Evolutionary conservation across 2,888 invertebrate species (phyloP), one percentile per base, ranked within the genome.

Genomic region (Drosophila meridiana): DNA sequence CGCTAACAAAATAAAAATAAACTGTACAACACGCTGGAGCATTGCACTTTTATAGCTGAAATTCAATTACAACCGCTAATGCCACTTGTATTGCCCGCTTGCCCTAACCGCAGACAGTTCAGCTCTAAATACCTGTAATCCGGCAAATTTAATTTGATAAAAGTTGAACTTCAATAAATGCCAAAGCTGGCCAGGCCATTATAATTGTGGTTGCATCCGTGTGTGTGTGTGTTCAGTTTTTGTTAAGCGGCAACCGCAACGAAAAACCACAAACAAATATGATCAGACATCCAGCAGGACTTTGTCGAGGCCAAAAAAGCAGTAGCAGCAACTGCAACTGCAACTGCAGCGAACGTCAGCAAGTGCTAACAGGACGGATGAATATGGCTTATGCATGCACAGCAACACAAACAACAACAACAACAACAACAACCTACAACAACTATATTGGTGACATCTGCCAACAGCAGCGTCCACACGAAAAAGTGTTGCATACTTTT

Each of bases 61-160:
- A 82, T 87, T 87, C 89, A 87, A 87, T 89, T 90, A 89, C 79
- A 88, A 90, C 91, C 89, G 75, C 89, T 90, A 88, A 89, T 89
- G 83, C 89, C 87, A 89, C 78, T 87, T 88, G 89, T 78, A 83
- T 81, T 81, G 81, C 73, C 73, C 73, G 55, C 63, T 59, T 61
- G 53, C 45, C 50, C 53, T 59, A 75, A 73, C 85, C 90, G 57
- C 86, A 85, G 80, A 59, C 80, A 70, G 90, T 87, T 87, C 80
- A 75, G 81, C 80, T 82, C 90, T 89, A 90, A 87, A 87, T 89
- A 89, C 87, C 89, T 90, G 87, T 90, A 87, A 87, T 87, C 89
- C 87, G 78, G 76, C 70, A 90, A 90, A 87, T 89, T 87, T 90
- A 81, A 87, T 89, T 90, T 90, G 82, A 88, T 89, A 90, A 89